Conservation (phyloP, 2,113 vertebrate genomes). For the Ceuthmochares aereus region DNA sequence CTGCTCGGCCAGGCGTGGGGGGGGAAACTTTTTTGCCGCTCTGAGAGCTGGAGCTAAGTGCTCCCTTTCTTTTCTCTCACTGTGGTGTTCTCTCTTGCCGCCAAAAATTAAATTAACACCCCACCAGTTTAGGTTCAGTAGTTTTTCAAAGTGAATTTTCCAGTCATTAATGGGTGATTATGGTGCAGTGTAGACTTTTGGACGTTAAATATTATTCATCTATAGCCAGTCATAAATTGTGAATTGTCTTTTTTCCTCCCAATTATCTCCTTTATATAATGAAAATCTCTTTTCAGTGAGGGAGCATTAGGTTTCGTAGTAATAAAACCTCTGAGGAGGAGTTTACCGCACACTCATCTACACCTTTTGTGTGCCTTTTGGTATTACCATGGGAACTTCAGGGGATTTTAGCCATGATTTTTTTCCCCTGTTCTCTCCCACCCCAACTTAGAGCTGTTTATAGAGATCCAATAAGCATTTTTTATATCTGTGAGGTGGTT, state of each 20-base stretch:
- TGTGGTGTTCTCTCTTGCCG: background rate
- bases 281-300: slow-evolving; percentile 25
- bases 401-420: background rate
- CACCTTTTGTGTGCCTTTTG: background rate
- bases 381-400: slow-evolving; percentile 24
- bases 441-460: background rate
- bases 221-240: background rate
- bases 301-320: slow-evolving; percentile 43
- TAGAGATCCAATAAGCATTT: background rate
- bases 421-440: background rate
- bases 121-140: background rate
- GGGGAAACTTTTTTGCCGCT: background rate
- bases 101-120: slow-evolving; percentile 62
- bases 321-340: slow-evolving; percentile 41
- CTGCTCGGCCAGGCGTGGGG: slow-evolving; percentile 19
- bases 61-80: slow-evolving; percentile 41
- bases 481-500: background rate
- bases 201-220: slow-evolving; percentile 6
- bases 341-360: background rate
- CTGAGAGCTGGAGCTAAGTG: slow-evolving; percentile 54
- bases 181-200: background rate
- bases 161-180: slow-evolving; percentile 41
- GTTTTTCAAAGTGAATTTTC: slow-evolving; percentile 21
- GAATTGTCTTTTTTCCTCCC: background rate
- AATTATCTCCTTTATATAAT: slow-evolving; percentile 31